Conservation (phyloP, 2,888 invertebrate species). For the Orchestes rusci region DNA sequence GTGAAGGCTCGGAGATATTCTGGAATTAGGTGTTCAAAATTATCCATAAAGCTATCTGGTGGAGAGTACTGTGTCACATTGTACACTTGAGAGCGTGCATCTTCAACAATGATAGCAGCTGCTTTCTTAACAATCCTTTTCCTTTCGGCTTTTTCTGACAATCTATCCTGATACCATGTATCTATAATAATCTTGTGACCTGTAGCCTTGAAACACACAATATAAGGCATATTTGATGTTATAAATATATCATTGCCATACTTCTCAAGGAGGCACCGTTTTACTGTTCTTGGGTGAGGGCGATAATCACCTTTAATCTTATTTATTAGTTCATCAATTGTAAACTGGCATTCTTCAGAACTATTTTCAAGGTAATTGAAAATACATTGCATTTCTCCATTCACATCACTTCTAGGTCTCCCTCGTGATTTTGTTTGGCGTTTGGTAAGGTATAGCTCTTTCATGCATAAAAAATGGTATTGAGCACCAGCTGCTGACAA, state of each 20-base stretch:
- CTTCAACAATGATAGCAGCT: constrained; percentile 2
- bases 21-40: background rate
- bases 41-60: constrained; percentile 1
- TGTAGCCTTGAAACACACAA: constrained; percentile 2
- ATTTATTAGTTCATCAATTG: background rate
- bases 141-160: background rate
- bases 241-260: constrained; percentile 1
- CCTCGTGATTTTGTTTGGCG: constrained; percentile 6
- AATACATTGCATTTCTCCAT: constrained; percentile 9
- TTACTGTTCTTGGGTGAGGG: constrained; percentile 8
- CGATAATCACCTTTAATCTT: constrained; percentile 4
- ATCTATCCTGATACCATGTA: background rate
- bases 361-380: constrained; percentile 8
- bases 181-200: constrained; percentile 1
- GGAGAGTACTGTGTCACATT: constrained; percentile 3
- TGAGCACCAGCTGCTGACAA: constrained; percentile 9
- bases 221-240: too few species aligned
- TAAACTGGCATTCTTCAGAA: background rate
- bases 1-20: background rate
- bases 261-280: constrained; percentile 5
- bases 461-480: constrained; percentile 7
- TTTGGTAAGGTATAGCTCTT: too few species aligned
- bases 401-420: constrained; percentile 3
- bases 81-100: background rate
- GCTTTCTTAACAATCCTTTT: background rate